Base-by-base conservation (phyloP, 1,140 invertebrate species). In the Zaprionus ghesquierei region DNA sequence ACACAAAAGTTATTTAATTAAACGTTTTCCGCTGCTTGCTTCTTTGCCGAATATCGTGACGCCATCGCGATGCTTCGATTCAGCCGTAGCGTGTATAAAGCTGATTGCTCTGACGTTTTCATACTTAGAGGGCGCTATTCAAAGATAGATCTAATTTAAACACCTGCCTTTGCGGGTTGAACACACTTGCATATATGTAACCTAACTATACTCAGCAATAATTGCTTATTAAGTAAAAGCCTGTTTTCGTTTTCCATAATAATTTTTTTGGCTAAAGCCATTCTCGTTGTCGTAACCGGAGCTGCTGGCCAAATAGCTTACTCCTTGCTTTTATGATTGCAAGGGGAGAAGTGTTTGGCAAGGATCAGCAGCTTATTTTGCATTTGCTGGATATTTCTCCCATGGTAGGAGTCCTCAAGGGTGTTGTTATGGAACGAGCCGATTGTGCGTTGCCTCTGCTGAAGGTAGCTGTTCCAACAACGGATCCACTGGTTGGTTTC, bases 221-320 rank as follows among this genome's bases (percentile, higher is more conserved):
- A 27, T 5, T 46, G n/a, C n/a, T 33, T 8, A n/a, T n/a, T n/a
- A n/a, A n/a, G n/a, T n/a, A n/a, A n/a, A n/a, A n/a, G n/a, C n/a
- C n/a, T n/a, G n/a, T n/a, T n/a, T n/a, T n/a, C n/a, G n/a, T n/a
- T n/a, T n/a, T n/a, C n/a, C n/a, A n/a, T n/a, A n/a, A n/a, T n/a
- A n/a, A n/a, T 5, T 55, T 64, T 55, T 20, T 35, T 92, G 90
- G 68, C 89, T 76, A 95, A 96, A 93, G 96, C 97, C 91, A 96
- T 99, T 82, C 95, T 95, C 93, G 98, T 99, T 73, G 95, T 99
- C 51, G 96, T 99, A 9, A 99, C 99, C 66, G 99, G 99, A 72
- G 99, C 99, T 85, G 98, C 98, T 58, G 98, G 98, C 15, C 99
- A 99, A 93, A 99, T 99, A 84, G 99, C 98, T 41, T 99, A 99